Base-by-base conservation (phyloP, 1,140 invertebrate genomes). In the Bombus balteatus region DNA sequence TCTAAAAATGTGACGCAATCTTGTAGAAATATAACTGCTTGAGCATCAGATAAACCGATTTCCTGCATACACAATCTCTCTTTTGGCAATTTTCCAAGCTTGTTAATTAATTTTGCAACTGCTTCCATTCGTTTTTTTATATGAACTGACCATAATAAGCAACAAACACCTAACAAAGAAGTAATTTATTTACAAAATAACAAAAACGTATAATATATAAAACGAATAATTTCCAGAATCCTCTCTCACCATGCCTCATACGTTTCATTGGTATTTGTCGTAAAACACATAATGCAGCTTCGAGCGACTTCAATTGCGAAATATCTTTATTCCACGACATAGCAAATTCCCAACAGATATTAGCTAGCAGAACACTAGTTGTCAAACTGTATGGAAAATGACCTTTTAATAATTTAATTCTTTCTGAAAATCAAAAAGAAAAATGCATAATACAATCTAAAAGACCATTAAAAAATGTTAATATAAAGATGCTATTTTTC, bases 331-430 rank as follows among this genome's bases (percentile, higher is more conserved):
- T 97, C 98, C 98, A 99, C 77, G 96, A 96, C 86, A 97, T 96
- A 82, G 97, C 96, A 94, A 98, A 98, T 93, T 99, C 98, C 98
- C 98, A 99, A 89, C 97, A 97, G 95, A 98, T 97, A 94, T 99
- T 98, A 22, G 97, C 96, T 59, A 99, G 94, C 47, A 99, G 94
- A 57, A 97, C 96, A 90, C 97, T 97, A 53, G 97, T 96, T 41
- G 97, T 96, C 59, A 99, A 96, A 94, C 98, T 99, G 82, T 98
- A 97, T 1, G 98, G 98, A 94, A 99, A 99, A 94, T 98, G 97
- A 65, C 96, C 95, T 65, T 96, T 96, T 39, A 98, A 94, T 37
- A 97, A 91, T 22, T 88, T 57, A 59, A 95, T 74, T 89, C 92
- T 93, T 80, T 94, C 94, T 95, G 81, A 41, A 87, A 82, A 65